Base-by-base conservation (phyloP, 92 coral and sea anemone genomes). In the Pocillopora grandis region DNA sequence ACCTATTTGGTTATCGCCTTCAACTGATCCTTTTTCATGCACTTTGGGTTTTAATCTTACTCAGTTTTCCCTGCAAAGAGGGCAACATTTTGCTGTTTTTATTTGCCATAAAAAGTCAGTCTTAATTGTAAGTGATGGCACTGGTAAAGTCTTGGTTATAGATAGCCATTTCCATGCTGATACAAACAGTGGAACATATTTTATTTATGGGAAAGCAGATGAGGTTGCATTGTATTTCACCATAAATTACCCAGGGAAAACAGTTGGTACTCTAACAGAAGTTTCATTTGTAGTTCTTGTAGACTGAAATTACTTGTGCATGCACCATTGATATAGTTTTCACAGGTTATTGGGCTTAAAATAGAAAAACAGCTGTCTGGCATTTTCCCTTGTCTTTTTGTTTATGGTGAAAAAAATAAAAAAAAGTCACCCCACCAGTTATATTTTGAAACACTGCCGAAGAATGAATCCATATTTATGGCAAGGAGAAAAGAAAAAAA, bases 301-400 rank as follows among this genome's bases (percentile, higher is more conserved):
- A 75, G 55, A 75, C 16, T 75, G 90, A 87, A 71, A 87, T 59
- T 20, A 74, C 56, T 71, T 87, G 72, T 74, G 67, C 80, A 58
- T 87, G 90, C 81, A 9, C 73, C 58, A 86, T 14, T 12, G n/a
- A 17, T 19, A 72, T 37, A 72, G 49, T 72, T 36, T 20, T 72
- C 76, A 72, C 56, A 36, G 76, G 16, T 72, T 72, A 37, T 12
- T 1, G 76, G 12, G 76, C 56, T 72, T n/a, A 42, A 72, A 72
- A 48, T 18, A 71, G 75, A 35, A 71, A 71, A 71, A 35, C 10
- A 71, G 35, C 42, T 35, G 75, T 37, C 42, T 18, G 35, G 75
- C 19, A 35, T 71, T 71, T 71, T 71, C 52, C 52, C 75, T 71
- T 71, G 62, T 58, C 62, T 15, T 58, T 58, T 58, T 58, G 62